These are phyloP conservation scores for Melieria picta DNA, from an alignment of 2,888 invertebrate genomes.

Conservation along the genomic window DNA sequence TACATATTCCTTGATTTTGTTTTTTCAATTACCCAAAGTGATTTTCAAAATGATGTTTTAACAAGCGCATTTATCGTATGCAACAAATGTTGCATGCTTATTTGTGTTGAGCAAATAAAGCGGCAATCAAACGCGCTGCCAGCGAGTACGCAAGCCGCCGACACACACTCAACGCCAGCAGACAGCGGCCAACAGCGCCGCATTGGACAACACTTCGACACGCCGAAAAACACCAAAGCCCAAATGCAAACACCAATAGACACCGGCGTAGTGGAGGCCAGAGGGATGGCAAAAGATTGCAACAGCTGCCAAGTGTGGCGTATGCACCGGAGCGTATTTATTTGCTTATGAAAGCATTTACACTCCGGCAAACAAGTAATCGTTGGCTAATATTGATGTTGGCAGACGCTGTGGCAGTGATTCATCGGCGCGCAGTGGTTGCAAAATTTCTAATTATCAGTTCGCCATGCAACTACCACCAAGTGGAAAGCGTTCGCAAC, in stretches of 20 bases:
- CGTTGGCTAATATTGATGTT: conserved; percentile 15
- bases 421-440: not conserved
- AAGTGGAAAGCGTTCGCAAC: too few relatives aligned
- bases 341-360: conserved; percentile 58
- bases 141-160: conserved; percentile 32
- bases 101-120: conserved; percentile 21
- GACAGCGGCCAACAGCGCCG: not conserved
- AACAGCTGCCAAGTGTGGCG: conserved; percentile 28
- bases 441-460: not conserved
- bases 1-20: too few relatives aligned
- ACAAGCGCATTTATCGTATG: conserved; percentile 35
- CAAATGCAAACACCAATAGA: not conserved
- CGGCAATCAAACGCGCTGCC: not conserved
- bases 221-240: not conserved
- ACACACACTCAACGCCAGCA: not conserved
- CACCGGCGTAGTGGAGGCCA: too few relatives aligned
- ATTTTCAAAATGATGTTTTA: conserved; percentile 45
- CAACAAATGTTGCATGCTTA: conserved; percentile 24
- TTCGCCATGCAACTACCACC: too few relatives aligned
- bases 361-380: conserved; percentile 54
- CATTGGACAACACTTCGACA: not conserved
- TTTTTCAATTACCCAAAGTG: too few relatives aligned
- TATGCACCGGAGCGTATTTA: conserved; percentile 22
- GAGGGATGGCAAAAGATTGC: conserved; percentile 8
- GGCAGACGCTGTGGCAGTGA: not conserved